Base-by-base conservation (phyloP, 1,140 invertebrate genomes). In the Heliothis virescens region DNA sequence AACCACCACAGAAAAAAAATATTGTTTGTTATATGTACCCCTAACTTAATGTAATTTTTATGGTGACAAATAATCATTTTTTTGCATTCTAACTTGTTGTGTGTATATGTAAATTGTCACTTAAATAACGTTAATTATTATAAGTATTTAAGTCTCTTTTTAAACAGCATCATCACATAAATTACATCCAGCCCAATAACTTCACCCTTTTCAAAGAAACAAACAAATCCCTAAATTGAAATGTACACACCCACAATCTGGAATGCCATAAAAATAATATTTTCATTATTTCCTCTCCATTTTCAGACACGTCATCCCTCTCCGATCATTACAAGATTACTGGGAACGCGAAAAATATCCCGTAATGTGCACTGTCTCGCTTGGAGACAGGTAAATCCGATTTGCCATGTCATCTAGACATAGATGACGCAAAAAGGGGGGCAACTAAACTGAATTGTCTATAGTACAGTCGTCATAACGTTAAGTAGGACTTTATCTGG, bases 381-480 rank as follows among this genome's bases (percentile, higher is more conserved):
- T 69, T 50, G 47, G 18, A 21, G 18, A 21, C 67, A 71, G 67
- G 48, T 71, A 71, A 71, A 71, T 71, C 67, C 67, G 15, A 71
- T 71, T 71, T 71, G 5, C 18, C 47, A 53, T 71, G 67, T 71
- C 67, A 71, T 50, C 67, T 71, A 18, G 41, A 3, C 18, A 47
- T 52, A 18, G 18, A 12, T n/a, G 18, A n/a, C 5, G 29, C 16
- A 52, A 53, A 71, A 71, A 71, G 16, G 47, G n/a, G 47, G n/a
- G 1, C 34, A 67, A 18, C 41, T 21, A 67, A 41, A 34, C 29
- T 63, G 34, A 18, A 16, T 57, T 57, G 55, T n/a, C 53, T 16
- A 57, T 16, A 18, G 53, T 18, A 4, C 12, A 29, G 63, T 3
- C 41, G 13, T 34, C n/a, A 34, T 34, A 34, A 34, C 3, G 21